A percentile compares a stretch with the other conserved stretches of the same genome.
phyloP scores from a whole-genome alignment of 2,888 invertebrate genomes.

The Conus canariensis region DNA sequence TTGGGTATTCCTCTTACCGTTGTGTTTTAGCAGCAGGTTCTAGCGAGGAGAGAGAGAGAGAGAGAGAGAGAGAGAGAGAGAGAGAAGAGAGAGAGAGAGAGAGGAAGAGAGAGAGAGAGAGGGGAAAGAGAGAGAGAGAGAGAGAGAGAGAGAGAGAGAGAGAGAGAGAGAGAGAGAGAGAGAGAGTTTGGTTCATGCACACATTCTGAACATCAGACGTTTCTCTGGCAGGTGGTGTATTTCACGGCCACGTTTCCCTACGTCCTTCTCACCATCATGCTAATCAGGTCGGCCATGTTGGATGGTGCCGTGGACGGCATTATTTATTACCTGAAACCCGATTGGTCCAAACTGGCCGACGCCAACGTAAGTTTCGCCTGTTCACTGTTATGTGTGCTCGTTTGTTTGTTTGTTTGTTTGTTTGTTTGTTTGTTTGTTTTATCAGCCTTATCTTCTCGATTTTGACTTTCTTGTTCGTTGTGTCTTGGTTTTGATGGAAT shows the following conservation, averaged over 20 bases:
- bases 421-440: too few species aligned
- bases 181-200: background rate
- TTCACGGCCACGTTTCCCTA: conserved; percentile 75
- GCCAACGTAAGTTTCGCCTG: conserved; percentile 57
- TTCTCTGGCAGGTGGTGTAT: conserved; percentile 77
- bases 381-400: background rate
- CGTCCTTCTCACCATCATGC: conserved; percentile 67
- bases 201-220: background rate
- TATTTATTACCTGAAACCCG: conserved; percentile 68
- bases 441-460: too few species aligned
- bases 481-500: too few species aligned
- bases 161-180: background rate
- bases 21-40: too few species aligned
- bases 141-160: conserved; percentile 1
- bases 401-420: too few species aligned
- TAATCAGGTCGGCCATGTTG: conserved; percentile 67
- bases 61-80: background rate
- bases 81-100: background rate
- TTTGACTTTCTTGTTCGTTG: too few species aligned
- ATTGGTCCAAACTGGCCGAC: conserved; percentile 62
- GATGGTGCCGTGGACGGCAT: conserved; percentile 69
- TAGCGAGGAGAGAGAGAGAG: background rate
- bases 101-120: background rate
- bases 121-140: background rate
- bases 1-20: too few species aligned